Evolutionary conservation across 2,888 invertebrate genomes (phyloP).

Genomic region (Microctonus hyperodae): DNA sequence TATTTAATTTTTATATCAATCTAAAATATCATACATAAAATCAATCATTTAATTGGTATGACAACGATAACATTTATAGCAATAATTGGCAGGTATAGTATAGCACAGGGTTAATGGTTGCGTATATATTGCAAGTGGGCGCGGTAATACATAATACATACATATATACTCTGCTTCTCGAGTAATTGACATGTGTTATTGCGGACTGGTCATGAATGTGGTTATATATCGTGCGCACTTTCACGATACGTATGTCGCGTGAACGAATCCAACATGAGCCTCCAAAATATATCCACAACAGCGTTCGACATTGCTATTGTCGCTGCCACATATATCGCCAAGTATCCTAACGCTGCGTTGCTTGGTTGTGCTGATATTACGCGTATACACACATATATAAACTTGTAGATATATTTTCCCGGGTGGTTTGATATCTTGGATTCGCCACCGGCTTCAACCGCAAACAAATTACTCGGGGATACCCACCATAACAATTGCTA

Average conservation of each 20-base stretch:
- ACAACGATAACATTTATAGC: not conserved
- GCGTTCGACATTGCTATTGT: not conserved
- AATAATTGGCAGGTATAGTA: conserved; percentile 14
- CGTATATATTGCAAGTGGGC: conserved; percentile 5
- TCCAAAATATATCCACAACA: not conserved
- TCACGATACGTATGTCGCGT: not conserved
- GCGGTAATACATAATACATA: no score
- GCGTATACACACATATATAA: no score
- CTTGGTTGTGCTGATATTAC: not conserved
- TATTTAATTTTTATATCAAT: no score
- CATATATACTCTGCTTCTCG: not conserved
- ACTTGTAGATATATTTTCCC: conserved; percentile 31
- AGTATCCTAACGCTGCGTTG: not conserved
- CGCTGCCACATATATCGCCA: not conserved
- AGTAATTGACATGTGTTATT: conserved; percentile 30
- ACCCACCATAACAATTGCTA: conserved; percentile 7
- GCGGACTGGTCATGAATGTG: not conserved
- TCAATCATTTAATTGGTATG: not conserved
- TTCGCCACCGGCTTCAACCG: conserved; percentile 27
- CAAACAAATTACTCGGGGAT: conserved; percentile 35
- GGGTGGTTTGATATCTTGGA: conserved; percentile 26
- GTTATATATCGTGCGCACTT: not conserved
- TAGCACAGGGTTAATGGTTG: conserved; percentile 9
- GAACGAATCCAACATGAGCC: conserved; percentile 8
- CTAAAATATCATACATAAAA: no score